These are phyloP conservation scores for Drosophila hamatofila DNA, from an alignment of 2,888 invertebrate genomes.

Conservation along the genomic window DNA sequence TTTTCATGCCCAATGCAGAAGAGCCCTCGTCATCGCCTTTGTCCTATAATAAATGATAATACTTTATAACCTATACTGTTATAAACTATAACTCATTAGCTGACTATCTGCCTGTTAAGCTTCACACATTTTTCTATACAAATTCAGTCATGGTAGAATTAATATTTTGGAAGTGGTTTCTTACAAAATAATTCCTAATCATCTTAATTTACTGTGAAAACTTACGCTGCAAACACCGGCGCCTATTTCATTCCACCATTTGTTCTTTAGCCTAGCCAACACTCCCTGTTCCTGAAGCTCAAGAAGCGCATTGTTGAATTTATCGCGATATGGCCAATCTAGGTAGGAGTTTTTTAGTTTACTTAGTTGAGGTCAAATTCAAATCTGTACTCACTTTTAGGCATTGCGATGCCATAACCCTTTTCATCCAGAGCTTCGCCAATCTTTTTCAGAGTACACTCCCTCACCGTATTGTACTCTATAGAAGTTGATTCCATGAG, in stretches of 20 bases:
- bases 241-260: slow-evolving; percentile 95
- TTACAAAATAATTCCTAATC: no score
- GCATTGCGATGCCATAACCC: slow-evolving; percentile 91
- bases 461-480: slow-evolving; percentile 89
- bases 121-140: no score
- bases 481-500: slow-evolving; percentile 92
- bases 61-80: no score
- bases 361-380: accelerated
- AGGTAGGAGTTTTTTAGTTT: not conserved
- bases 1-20: slow-evolving; percentile 87
- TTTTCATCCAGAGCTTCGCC: slow-evolving; percentile 89
- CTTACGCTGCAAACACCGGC: slow-evolving; percentile 90
- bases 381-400: slow-evolving; percentile 86
- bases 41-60: slow-evolving; percentile 42
- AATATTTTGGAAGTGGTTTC: no score
- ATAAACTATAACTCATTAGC: no score
- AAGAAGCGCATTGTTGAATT: slow-evolving; percentile 92
- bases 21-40: slow-evolving; percentile 73
- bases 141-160: no score
- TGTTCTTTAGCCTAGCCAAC: slow-evolving; percentile 91
- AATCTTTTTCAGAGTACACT: slow-evolving; percentile 88
- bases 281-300: slow-evolving; percentile 93
- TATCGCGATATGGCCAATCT: slow-evolving; percentile 88
- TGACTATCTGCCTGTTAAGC: no score
- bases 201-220: not conserved